Evolutionary conservation across 1,140 invertebrate species (phyloP).

Genomic region (Drosophila pruinosa): DNA sequence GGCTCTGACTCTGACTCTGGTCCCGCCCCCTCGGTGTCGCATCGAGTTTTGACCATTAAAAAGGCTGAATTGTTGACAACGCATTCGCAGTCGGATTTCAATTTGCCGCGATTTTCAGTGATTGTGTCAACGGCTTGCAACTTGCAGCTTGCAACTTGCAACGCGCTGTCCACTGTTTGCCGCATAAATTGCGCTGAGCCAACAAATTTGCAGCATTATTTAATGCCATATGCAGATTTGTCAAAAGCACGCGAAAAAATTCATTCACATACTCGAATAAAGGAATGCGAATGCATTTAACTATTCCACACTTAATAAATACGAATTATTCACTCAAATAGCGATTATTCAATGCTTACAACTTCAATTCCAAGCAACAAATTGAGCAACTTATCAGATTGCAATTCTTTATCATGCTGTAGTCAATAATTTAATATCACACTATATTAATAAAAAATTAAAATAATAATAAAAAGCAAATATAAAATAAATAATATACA

Average conservation of each 20-base stretch:
- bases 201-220: constrained; percentile 72
- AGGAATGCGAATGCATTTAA: constrained; percentile 15
- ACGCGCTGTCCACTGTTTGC: not conserved
- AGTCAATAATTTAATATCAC: not conserved
- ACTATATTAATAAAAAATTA: no score
- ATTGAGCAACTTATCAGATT: constrained; percentile 1
- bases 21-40: constrained; percentile 3
- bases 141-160: not conserved
- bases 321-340: not conserved
- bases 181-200: constrained; percentile 57
- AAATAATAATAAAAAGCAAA: no score
- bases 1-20: not conserved
- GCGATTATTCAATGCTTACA: not conserved
- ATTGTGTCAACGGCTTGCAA: constrained; percentile 64
- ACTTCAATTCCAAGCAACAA: constrained; percentile 1
- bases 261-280: not conserved
- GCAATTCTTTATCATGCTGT: not conserved
- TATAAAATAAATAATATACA: no score
- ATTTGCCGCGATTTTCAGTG: constrained; percentile 58
- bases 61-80: constrained; percentile 50
- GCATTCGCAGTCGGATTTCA: constrained; percentile 39
- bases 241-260: constrained; percentile 20
- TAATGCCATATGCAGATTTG: constrained; percentile 54
- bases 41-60: constrained; percentile 46
- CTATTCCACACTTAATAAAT: constrained; percentile 4